phyloP scores from a whole-genome alignment of 2,113 vertebrate species.

The Scytalopus superciliaris region DNA sequence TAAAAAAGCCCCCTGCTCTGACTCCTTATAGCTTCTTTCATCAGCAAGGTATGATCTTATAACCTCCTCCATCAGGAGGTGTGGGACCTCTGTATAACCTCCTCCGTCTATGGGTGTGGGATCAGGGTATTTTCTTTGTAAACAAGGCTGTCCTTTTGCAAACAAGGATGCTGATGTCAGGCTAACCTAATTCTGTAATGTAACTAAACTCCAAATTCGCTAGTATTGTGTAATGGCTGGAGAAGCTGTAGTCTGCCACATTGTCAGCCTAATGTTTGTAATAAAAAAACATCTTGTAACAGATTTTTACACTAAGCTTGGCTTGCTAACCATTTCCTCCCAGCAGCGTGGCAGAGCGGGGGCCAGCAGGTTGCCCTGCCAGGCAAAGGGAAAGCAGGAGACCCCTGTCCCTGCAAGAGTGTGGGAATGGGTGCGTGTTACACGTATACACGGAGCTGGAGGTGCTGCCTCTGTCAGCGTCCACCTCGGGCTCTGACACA shows the following conservation, averaged over 20 bases:
- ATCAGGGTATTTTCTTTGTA: neutral
- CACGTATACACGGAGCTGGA: neutral
- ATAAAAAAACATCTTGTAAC: neutral
- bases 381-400: neutral
- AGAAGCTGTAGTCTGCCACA: neutral
- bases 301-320: neutral
- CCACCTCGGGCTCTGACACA: neutral
- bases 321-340: neutral
- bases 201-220: neutral
- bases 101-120: neutral
- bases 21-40: neutral
- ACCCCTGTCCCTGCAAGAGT: neutral
- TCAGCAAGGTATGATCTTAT: neutral
- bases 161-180: neutral
- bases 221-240: neutral
- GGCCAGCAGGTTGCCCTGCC: neutral
- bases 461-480: neutral
- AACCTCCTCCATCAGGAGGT: neutral
- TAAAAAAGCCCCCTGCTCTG: neutral
- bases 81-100: neutral
- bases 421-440: neutral
- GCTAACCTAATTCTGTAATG: neutral
- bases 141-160: neutral
- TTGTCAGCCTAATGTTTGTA: neutral
- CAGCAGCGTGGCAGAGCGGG: neutral